Percentiles rank a stretch among this genome's conserved stretches.
Evolutionary conservation across 2,113 vertebrate species (phyloP).

Genomic region (Menidia beryllina): DNA sequence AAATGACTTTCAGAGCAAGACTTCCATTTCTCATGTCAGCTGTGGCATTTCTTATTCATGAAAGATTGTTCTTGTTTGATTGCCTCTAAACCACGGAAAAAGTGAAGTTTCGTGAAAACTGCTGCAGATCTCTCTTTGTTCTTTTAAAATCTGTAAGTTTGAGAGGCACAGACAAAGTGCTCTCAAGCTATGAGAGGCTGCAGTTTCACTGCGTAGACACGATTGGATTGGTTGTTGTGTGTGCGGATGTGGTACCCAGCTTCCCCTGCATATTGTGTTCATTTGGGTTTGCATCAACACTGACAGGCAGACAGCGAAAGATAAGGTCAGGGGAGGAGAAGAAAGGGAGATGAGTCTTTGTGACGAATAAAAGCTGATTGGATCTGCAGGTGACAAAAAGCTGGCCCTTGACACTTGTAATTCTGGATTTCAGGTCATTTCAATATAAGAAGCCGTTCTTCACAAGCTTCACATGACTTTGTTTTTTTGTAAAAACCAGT

Average conservation of each 20-base stretch:
- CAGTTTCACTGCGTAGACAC: background rate
- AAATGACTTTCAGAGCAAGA: no score
- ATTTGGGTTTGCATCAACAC: conserved; percentile 3
- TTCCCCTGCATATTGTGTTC: background rate
- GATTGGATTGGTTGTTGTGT: background rate
- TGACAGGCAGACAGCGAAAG: background rate
- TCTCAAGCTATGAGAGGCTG: no score
- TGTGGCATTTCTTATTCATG: no score
- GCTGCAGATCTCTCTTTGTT: no score
- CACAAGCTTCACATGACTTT: background rate
- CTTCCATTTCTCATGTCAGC: no score
- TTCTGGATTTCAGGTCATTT: background rate
- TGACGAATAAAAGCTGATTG: conserved; percentile 50
- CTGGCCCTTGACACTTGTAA: background rate
- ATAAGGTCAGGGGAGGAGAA: conserved; percentile 11
- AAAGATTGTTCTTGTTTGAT: no score
- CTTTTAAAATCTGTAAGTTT: no score
- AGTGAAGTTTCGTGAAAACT: no score
- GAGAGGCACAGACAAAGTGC: no score
- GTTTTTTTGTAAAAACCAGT: background rate
- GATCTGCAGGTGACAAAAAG: conserved; percentile 10
- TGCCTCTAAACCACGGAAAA: no score
- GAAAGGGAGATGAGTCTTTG: conserved; percentile 27
- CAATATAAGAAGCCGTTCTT: background rate
- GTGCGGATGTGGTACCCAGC: background rate